These are phyloP conservation scores for Tenthredo livida DNA, from an alignment of 2,888 invertebrate genomes.

Conservation along the genomic window DNA sequence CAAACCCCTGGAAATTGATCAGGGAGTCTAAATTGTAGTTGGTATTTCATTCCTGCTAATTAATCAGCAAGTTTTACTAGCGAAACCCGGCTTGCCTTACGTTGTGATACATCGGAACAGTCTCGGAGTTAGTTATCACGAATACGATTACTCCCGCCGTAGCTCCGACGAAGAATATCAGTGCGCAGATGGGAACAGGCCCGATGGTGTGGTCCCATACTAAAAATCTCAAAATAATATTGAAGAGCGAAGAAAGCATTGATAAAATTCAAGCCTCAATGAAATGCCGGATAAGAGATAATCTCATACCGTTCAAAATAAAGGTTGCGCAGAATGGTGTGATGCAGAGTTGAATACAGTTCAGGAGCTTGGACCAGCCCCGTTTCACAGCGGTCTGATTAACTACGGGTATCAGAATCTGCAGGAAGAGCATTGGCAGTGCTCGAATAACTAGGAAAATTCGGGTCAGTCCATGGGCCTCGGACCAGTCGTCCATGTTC, in stretches of 20 bases:
- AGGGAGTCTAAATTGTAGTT: background rate
- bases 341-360: slow-evolving; percentile 79
- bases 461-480: slow-evolving; percentile 70
- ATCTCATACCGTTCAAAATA: slow-evolving; percentile 70
- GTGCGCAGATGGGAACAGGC: slow-evolving; percentile 64
- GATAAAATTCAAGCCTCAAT: too few species aligned
- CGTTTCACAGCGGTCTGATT: slow-evolving; percentile 78
- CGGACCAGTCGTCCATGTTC: slow-evolving; percentile 74
- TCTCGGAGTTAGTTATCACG: slow-evolving; percentile 64
- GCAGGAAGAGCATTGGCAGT: slow-evolving; percentile 80
- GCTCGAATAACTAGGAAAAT: slow-evolving; percentile 77
- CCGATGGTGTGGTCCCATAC: slow-evolving; percentile 66
- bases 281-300: background rate
- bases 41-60: background rate
- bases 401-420: slow-evolving; percentile 81
- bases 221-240: slow-evolving; percentile 56
- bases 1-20: slow-evolving; percentile 73
- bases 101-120: slow-evolving; percentile 72
- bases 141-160: slow-evolving; percentile 67
- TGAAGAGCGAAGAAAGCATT: background rate
- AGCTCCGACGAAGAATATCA: slow-evolving; percentile 63
- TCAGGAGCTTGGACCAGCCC: slow-evolving; percentile 82
- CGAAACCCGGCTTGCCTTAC: slow-evolving; percentile 63
- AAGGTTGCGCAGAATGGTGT: slow-evolving; percentile 78
- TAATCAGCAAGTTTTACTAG: background rate